Conservation (phyloP, 2,113 vertebrate species). For the Podarcis raffonei region DNA sequence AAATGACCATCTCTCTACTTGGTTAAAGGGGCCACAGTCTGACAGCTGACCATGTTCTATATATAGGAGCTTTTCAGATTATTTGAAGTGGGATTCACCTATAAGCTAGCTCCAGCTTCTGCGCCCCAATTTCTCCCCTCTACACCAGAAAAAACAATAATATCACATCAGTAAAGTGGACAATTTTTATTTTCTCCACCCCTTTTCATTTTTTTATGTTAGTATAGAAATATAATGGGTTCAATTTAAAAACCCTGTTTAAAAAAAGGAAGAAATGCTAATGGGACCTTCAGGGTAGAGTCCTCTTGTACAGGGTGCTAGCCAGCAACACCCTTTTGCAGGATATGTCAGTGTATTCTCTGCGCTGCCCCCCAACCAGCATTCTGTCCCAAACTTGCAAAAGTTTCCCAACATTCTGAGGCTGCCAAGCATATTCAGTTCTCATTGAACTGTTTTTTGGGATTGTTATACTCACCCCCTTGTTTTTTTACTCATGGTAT, state of each 20-base stretch:
- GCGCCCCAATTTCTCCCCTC: neutral
- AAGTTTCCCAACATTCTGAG: neutral
- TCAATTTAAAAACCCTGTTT: no score
- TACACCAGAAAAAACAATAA: neutral
- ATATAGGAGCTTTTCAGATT: no score
- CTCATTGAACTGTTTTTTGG: no score
- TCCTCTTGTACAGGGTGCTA: neutral
- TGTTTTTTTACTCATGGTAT: no score
- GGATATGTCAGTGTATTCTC: neutral
- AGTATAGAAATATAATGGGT: no score
- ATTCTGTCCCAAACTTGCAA: neutral
- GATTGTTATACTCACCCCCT: neutral
- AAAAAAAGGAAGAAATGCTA: neutral
- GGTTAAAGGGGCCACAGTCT: neutral
- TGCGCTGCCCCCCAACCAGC: neutral
- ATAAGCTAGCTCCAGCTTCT: neutral
- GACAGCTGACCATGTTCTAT: neutral
- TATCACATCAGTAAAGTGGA: neutral
- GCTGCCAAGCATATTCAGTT: neutral
- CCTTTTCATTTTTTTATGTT: neutral
- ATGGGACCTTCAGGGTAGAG: neutral
- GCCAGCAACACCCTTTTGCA: neutral
- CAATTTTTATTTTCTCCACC: neutral
- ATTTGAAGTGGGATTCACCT: neutral
- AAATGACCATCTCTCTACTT: neutral